Base-by-base conservation (phyloP, 2,888 invertebrate species). In the Caenorhabditis afra region DNA sequence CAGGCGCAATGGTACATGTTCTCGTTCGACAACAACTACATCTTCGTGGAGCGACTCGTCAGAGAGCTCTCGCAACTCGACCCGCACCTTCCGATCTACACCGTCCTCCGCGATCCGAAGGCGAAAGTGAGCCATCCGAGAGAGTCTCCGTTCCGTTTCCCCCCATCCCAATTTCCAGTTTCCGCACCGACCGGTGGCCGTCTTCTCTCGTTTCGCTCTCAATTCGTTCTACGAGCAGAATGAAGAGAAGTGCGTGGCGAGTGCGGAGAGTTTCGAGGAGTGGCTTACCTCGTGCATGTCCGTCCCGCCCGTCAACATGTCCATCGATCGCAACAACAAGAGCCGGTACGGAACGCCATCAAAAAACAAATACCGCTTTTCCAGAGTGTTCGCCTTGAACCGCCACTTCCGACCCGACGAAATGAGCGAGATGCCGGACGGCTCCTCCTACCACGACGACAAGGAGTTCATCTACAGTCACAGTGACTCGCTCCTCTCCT, bases 1-100 rank as follows among this genome's bases (percentile, higher is more conserved):
- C 71, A 78, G 23, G 55, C 71, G 10, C 44, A 62, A 62, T 78
- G 78, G 78, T 62, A 52, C 41, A 57, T 78, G 53, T 78, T 78
- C 62, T 53, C 78, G 0, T 78, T 78, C 39, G 78, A 78, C 53
- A 53, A 78, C 44, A 67, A 59, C 44, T 78, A 70, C 22, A 20
- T 66, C n/a, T 78, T 78, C 12, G 55, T 67, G 11, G 79, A 79
- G 44, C 53, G 61, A 35, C 62, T 73, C 39, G 53, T 66, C 20
- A 68, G 66, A 22, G 70, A 77, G 41, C 49, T 77, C 16, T 45
- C 65, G 0, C 52, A 65, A 52, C 57, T 67, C 23, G 77, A 77
- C 23, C 20, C 77, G 5, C 65, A 65, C 59, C 29, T 62, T 14
- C 68, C 68, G 1, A 62, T 68, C 39, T 77, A 77, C 29, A 65